These are phyloP conservation scores for Unio pictorum DNA, from an alignment of 2,888 invertebrate genomes.

Conservation along the genomic window DNA sequence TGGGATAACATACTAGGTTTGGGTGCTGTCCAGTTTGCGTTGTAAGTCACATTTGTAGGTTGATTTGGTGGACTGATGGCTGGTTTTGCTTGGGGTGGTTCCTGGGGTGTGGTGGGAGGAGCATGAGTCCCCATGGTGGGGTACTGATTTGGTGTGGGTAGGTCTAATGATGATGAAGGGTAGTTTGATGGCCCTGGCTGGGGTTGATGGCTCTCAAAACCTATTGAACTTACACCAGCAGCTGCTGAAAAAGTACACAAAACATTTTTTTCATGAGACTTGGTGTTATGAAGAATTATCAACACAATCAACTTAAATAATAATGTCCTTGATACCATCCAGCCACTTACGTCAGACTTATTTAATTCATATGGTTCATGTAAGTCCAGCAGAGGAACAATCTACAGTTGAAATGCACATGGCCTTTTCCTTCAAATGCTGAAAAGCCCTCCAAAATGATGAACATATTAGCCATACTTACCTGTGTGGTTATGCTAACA, in stretches of 20 bases:
- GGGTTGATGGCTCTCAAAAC: conserved; percentile 18
- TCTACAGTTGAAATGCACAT: no score
- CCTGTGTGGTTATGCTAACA: no score
- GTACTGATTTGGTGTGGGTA: conserved; percentile 14
- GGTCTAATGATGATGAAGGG: background rate
- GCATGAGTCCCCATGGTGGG: conserved; percentile 43
- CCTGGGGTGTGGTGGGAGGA: conserved; percentile 50
- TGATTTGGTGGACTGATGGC: conserved; percentile 22
- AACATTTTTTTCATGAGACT: no score
- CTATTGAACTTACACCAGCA: conserved; percentile 15
- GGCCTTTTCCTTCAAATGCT: no score
- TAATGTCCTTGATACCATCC: no score
- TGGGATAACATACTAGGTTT: conserved; percentile 45
- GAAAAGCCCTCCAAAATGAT: no score
- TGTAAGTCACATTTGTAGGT: conserved; percentile 8
- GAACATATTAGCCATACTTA: no score
- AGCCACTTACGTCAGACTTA: no score
- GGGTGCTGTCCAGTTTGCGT: conserved; percentile 52
- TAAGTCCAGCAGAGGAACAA: no score
- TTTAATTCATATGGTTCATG: no score
- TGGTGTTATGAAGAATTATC: no score
- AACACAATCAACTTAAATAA: no score
- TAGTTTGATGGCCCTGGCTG: conserved; percentile 16
- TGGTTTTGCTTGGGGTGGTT: conserved; percentile 24
- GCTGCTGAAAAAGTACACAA: background rate